phyloP scores from a whole-genome alignment of 37 sponge, comb jelly and placozoan genomes.

The Aplysina aerophoba region DNA sequence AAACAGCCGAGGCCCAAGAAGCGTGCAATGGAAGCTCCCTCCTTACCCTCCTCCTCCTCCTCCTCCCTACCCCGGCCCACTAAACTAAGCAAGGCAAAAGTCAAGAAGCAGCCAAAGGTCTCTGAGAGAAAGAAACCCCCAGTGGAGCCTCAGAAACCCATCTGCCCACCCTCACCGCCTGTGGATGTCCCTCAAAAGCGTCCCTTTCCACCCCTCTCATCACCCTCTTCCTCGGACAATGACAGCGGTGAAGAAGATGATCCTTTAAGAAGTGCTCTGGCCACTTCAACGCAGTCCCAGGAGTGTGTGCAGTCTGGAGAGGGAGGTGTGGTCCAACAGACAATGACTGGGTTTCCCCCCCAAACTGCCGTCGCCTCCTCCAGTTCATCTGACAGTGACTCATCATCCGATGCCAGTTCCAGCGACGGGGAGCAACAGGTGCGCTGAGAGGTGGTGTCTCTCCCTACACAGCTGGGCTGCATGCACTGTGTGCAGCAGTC shows the following conservation, averaged over 20 bases:
- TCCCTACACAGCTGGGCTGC: no score
- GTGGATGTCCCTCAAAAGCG: constrained; percentile 15
- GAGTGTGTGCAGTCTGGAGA: background rate
- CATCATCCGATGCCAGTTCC: constrained; percentile 10
- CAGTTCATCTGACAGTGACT: background rate
- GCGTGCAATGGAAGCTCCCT: background rate
- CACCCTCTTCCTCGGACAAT: constrained; percentile 4
- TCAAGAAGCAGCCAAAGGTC: background rate
- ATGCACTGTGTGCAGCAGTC: no score
- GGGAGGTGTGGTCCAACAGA: background rate
- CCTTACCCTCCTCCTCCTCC: background rate
- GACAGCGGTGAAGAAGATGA: background rate
- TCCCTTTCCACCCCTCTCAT: background rate
- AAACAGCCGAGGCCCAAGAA: constrained; percentile 14
- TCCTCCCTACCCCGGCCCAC: background rate
- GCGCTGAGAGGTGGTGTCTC: no score
- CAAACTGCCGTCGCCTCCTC: background rate
- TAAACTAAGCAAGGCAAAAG: background rate
- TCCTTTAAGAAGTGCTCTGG: background rate
- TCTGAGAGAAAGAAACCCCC: background rate
- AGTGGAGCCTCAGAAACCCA: background rate
- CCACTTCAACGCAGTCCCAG: background rate
- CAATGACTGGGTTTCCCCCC: no score
- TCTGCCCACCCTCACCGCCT: background rate
- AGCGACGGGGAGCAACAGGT: background rate